phyloP scores from a whole-genome alignment of 2,888 invertebrate species.

The Cerastoderma edule region DNA sequence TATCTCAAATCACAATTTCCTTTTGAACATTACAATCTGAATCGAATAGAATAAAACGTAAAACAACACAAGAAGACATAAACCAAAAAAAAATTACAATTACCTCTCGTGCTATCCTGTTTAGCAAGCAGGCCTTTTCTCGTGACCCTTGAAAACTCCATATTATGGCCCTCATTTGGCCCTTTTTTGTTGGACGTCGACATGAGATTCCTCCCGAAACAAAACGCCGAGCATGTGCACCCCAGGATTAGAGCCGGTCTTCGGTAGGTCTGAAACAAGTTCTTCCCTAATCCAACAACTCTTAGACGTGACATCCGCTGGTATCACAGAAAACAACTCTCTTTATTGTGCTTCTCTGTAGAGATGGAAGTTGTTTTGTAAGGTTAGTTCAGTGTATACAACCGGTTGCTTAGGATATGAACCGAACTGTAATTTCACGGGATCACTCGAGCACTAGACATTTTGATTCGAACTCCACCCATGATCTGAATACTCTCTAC shows the following conservation, averaged over 20 bases:
- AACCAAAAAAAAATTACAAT: background rate
- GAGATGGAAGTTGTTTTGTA: too few species aligned
- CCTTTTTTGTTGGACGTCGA: slow-evolving; percentile 11
- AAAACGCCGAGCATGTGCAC: slow-evolving; percentile 1
- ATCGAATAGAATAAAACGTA: too few species aligned
- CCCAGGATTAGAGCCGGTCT: background rate
- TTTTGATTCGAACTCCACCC: too few species aligned
- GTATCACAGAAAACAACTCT: too few species aligned
- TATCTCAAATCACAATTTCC: too few species aligned
- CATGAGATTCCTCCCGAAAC: slow-evolving; percentile 1
- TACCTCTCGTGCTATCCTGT: slow-evolving; percentile 20
- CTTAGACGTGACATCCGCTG: slow-evolving; percentile 18
- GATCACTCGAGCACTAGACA: too few species aligned
- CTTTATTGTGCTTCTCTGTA: too few species aligned
- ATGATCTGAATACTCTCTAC: slow-evolving; percentile 18
- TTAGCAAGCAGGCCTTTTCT: slow-evolving; percentile 10
- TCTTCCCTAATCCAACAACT: slow-evolving; percentile 6
- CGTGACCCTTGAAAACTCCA: background rate
- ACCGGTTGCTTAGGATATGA: too few species aligned
- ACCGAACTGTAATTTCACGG: too few species aligned
- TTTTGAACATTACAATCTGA: too few species aligned
- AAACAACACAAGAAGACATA: too few species aligned
- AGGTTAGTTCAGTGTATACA: too few species aligned
- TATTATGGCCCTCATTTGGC: background rate
- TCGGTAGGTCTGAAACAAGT: slow-evolving; percentile 1